phyloP scores from a whole-genome alignment of 2,888 invertebrate species.

The Chalcosyrphus nemorum region DNA sequence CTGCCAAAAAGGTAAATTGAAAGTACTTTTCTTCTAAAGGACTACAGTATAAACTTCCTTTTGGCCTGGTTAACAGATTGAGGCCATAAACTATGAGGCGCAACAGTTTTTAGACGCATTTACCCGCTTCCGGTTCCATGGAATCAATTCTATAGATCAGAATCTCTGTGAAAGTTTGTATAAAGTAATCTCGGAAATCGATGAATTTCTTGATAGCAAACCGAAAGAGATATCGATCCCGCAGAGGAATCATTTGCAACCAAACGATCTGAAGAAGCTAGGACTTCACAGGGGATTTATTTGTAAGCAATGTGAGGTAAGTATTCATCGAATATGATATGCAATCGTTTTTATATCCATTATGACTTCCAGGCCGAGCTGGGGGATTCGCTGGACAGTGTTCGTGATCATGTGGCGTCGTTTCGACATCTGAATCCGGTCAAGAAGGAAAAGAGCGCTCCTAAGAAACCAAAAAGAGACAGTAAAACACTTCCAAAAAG shows the following conservation, averaged over 20 bases:
- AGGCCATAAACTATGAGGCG: conserved; percentile 42
- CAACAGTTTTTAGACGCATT: conserved; percentile 16
- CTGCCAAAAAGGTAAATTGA: not conserved
- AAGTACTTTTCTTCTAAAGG: not conserved
- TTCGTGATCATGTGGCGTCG: not conserved
- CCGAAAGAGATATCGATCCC: not conserved
- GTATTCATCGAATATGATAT: too few relatives aligned
- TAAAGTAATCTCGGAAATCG: conserved; percentile 24
- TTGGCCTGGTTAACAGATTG: conserved; percentile 7
- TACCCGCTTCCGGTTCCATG: not conserved
- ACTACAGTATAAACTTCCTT: not conserved
- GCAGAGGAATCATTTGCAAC: not conserved
- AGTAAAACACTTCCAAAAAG: conserved; percentile 39
- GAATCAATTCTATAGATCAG: not conserved
- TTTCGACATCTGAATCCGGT: not conserved
- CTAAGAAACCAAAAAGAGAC: not conserved
- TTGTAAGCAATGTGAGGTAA: conserved; percentile 32
- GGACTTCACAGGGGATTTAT: conserved; percentile 12
- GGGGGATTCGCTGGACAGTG: not conserved
- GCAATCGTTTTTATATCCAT: too few relatives aligned
- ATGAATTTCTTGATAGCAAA: conserved; percentile 27
- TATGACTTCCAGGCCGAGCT: not conserved
- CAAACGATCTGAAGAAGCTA: not conserved
- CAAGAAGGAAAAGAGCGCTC: not conserved
- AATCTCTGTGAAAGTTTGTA: conserved; percentile 15